Percentiles rank a stretch among this genome's conserved stretches.
Evolutionary conservation across 2,888 invertebrate species (phyloP).

Genomic region (Malthinus flaveolus): DNA sequence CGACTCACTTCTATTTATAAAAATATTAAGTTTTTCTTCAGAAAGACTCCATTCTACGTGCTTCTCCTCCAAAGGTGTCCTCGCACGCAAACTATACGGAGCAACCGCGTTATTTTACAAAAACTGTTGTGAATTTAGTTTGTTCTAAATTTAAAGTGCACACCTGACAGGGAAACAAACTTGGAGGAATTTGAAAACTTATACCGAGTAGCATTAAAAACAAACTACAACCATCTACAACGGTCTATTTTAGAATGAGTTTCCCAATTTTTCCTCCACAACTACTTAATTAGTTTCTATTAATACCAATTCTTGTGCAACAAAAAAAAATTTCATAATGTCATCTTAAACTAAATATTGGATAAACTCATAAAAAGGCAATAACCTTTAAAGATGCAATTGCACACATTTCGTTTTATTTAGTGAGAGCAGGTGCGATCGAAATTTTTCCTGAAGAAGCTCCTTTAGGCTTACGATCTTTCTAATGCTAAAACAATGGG

Average conservation of each 20-base stretch:
- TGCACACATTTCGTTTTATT: constrained; percentile 10
- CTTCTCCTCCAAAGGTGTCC: no score
- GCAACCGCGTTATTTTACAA: no score
- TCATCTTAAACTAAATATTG: not conserved
- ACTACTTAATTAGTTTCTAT: constrained; percentile 5
- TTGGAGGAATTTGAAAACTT: no score
- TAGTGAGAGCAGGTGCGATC: constrained; percentile 15
- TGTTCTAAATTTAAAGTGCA: no score
- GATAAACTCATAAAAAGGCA: constrained; percentile 8
- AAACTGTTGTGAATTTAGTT: no score
- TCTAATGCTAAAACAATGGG: constrained; percentile 6
- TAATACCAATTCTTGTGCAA: not conserved
- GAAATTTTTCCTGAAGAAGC: constrained; percentile 11
- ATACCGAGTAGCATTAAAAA: no score
- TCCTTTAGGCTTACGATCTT: constrained; percentile 10
- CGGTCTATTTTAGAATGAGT: not conserved
- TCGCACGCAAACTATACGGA: no score
- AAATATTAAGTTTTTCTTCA: no score
- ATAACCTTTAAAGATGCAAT: constrained; percentile 16
- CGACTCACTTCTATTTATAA: no score
- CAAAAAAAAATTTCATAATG: not conserved
- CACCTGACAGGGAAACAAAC: no score
- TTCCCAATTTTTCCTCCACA: not conserved
- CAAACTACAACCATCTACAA: no score
- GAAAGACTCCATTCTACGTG: no score